Evolutionary conservation across 2,113 vertebrate genomes (phyloP), one percentile per base, ranked within the genome.

Genomic region (Myodes glareolus): DNA sequence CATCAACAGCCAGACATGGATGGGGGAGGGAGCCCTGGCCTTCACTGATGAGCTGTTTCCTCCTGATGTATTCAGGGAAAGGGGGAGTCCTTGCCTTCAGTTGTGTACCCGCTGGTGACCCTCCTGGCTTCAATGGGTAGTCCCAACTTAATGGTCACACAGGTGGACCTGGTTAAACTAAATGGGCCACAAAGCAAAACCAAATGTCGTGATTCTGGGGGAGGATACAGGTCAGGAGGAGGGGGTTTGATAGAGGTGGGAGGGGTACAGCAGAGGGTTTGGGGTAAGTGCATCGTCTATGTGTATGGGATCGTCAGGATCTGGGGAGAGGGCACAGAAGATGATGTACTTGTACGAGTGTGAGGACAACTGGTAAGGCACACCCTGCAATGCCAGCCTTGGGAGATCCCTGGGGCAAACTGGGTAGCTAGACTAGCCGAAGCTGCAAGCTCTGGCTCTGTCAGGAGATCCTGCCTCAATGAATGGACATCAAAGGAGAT

Each of bases 201-300:
- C 55, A 84, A 63, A 63, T 27, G n/a, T 7, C 55, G 8, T 16
- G n/a, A 42, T 13, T 84, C 55, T 9, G 6, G 55, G 55, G 55
- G 55, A 84, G 55, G n/a, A 29, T 2, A 39, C 23, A 63, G 36
- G 55, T 17, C 0, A 0, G 80, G 12, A 84, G 25, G 55, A 84
- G n/a, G 76, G 12, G n/a, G 7, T 25, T 58, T 58, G 8, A 10
- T n/a, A 81, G 50, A 58, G 19, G 33, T 58, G 33, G 78, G 78
- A 58, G 33, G 21, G 3, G 14, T 7, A 7, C 4, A 29, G 36
- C 23, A 39, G 36, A 61, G 50, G 52, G 80, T 16, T 23, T 12
- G 21, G 36, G 55, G 80, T 0, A 5, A 25, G 36, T 16, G 12
- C 36, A 27, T 14, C 1, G 19, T 23, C 0, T n/a, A 21, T 5